These are phyloP conservation scores for Aphrocallistes beatrix DNA, from an alignment of 37 sponge, comb jelly and placozoan genomes.

Conservation along the genomic window DNA sequence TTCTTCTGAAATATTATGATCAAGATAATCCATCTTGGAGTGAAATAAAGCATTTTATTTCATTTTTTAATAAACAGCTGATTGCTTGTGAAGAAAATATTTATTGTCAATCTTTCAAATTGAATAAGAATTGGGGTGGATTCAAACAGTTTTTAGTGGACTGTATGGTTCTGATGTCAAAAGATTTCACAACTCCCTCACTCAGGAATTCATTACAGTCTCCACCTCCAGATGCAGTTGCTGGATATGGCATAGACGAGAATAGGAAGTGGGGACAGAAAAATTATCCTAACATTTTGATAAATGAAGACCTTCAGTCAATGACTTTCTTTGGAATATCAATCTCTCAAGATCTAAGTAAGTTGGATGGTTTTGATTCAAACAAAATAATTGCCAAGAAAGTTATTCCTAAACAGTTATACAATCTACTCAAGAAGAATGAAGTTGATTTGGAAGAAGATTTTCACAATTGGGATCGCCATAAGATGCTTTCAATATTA, in stretches of 20 bases:
- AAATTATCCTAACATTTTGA: conserved; percentile 83
- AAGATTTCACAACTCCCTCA: conserved; percentile 21
- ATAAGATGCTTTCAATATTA: background rate
- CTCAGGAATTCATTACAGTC: background rate
- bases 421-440: background rate
- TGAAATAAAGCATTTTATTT: conserved; percentile 66
- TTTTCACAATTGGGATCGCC: background rate
- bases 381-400: conserved; percentile 19
- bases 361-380: background rate
- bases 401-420: conserved; percentile 24
- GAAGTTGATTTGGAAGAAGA: background rate
- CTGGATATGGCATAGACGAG: background rate
- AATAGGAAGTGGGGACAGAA: conserved; percentile 15
- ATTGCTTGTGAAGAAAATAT: conserved; percentile 46
- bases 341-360: background rate
- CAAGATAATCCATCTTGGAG: conserved; percentile 77
- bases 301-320: conserved; percentile 57
- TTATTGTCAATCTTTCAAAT: conserved; percentile 27
- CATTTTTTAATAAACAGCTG: conserved; percentile 64
- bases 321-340: conserved; percentile 81
- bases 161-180: conserved; percentile 28
- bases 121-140: background rate
- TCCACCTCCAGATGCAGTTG: background rate
- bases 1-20: too few relatives aligned
- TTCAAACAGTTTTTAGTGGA: conserved; percentile 32